Base-by-base conservation (phyloP, 2,888 invertebrate genomes). In the Himalopsyche anomala region DNA sequence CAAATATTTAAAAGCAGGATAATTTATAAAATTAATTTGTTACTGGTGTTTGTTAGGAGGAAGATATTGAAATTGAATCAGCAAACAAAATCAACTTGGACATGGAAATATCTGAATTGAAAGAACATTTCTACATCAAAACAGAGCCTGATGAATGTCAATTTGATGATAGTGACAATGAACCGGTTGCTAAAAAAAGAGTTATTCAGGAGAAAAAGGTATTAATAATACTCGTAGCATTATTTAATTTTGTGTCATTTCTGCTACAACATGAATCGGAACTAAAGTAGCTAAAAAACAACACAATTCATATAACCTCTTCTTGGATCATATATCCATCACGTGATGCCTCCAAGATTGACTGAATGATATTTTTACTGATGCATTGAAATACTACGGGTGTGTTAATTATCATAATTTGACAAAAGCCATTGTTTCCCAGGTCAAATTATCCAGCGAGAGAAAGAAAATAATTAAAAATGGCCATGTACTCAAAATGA, bases 161-260 rank as follows among this genome's bases (percentile, higher is more conserved):
- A 54, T 86, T 84, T 81, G 80, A 56, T 69, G 84, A 81, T 5
- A 84, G 86, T 83, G 87, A 86, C 11, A 83, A 87, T 79, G 86
- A 87, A 86, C 86, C 82, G 8, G 81, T 87, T 54, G 81, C 83
- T 4, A 84, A 86, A n/a, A 84, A 80, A 82, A 45, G 11, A 38
- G 69, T 45, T 80, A 82, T 36, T 38, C 83, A 54, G 12, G 51
- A 74, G 51, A 81, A 54, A 12, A 51, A 74, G 54, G 85, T 82
- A 83, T 36, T 36, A 51, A 51, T 15, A 9, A 45, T 45, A 45
- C 12, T 51, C 51, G 3, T 51, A 11, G 9, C 45, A 15, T 45
- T 45, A 45, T 9, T 45, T 45, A 45, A 11, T 45, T 45, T 45
- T 45, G 6, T 9, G 9, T 5, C 6, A 3, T 42, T 42, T 42